phyloP scores from a whole-genome alignment of 1,140 invertebrate genomes.

The Aleiodes sp. region DNA sequence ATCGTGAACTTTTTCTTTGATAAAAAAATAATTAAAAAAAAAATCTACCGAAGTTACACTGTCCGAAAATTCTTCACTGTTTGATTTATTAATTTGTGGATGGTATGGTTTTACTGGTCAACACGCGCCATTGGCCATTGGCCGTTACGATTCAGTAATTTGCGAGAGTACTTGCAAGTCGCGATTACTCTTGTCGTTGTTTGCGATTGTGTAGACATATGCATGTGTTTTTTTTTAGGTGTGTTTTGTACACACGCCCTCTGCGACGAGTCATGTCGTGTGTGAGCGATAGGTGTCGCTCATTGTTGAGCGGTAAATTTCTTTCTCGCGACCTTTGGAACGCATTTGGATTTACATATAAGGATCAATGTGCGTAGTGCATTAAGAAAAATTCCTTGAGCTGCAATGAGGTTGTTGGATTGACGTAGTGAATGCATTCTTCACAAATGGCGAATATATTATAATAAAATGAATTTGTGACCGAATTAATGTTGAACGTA shows the following conservation, averaged over 20 bases:
- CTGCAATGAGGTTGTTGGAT: no score
- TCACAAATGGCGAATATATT: no score
- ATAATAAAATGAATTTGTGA: no score
- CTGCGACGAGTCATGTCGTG: not conserved
- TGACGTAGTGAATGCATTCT: no score
- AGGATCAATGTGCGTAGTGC: no score
- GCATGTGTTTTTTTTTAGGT: not conserved
- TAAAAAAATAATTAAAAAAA: not conserved
- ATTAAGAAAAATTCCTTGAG: no score
- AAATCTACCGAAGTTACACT: not conserved
- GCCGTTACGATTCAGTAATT: not conserved
- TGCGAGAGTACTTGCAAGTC: not conserved
- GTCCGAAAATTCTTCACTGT: not conserved
- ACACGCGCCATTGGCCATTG: not conserved
- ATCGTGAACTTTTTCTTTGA: not conserved
- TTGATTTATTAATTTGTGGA: not conserved
- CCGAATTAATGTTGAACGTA: no score
- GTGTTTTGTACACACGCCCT: not conserved
- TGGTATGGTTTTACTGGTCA: not conserved
- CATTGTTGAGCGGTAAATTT: not conserved
- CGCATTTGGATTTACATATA: no score
- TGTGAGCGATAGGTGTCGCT: not conserved
- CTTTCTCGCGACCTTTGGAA: no score
- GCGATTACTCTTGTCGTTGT: not conserved
- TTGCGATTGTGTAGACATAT: not conserved